A percentile compares a stretch with the other conserved stretches of the same genome.
These are phyloP conservation scores for Salminus brasiliensis DNA, from an alignment of 2,113 vertebrate species.

Conservation along the genomic window DNA sequence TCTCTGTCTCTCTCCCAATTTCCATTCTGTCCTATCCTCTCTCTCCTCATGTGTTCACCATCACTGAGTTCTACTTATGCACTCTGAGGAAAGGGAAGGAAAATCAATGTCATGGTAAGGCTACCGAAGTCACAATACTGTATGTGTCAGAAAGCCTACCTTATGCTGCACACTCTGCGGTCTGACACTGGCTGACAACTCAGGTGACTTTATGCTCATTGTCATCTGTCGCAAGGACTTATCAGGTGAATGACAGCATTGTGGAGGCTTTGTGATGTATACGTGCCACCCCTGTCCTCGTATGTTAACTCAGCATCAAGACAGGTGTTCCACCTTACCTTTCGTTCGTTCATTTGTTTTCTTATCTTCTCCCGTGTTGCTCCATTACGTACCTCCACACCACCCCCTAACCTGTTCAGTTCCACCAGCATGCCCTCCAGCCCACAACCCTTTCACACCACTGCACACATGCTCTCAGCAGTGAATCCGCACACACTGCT, in stretches of 20 bases:
- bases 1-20: neutral
- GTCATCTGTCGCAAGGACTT: neutral
- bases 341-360: conserved; percentile 44
- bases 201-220: conserved; percentile 9
- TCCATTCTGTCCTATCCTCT: conserved; percentile 7
- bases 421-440: conserved; percentile 59
- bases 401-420: conserved; percentile 64
- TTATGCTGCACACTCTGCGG: neutral
- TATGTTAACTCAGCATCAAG: conserved; percentile 13
- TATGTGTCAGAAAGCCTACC: conserved; percentile 9
- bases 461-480: conserved; percentile 11
- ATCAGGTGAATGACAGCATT: conserved; percentile 15
- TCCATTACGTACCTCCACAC: conserved; percentile 49
- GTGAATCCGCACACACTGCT: conserved; percentile 27
- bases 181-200: neutral
- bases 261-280: conserved; percentile 13
- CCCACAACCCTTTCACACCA: conserved; percentile 22
- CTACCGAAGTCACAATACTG: conserved; percentile 23
- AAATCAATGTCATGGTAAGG: conserved; percentile 39
- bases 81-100: conserved; percentile 26
- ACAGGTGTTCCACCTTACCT: neutral
- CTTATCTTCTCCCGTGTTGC: conserved; percentile 61
- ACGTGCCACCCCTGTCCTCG: conserved; percentile 26
- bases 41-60: conserved; percentile 6
- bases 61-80: conserved; percentile 30